Evolutionary conservation across 1,140 invertebrate species (phyloP).

Genomic region (Choristoneura fumiferana): DNA sequence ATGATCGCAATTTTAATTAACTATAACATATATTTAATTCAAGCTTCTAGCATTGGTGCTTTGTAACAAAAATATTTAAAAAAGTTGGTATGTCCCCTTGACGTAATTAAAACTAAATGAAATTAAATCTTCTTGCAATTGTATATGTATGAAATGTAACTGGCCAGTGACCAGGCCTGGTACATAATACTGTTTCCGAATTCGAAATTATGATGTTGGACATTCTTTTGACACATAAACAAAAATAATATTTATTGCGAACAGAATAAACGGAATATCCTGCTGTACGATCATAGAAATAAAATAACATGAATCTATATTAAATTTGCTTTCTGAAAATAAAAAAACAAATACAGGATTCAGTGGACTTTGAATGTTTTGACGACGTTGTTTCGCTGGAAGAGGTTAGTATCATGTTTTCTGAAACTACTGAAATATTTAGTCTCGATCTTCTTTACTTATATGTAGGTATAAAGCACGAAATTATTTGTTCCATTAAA

Average conservation of each 20-base stretch:
- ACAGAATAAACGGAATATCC: not conserved
- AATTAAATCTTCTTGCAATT: not conserved
- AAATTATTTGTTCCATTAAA: too few species aligned
- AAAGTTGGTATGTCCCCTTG: too few species aligned
- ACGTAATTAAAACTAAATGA: too few species aligned
- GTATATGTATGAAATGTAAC: not conserved
- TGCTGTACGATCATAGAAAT: not conserved
- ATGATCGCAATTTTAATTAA: too few species aligned
- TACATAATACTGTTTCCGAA: not conserved
- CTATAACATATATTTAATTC: too few species aligned
- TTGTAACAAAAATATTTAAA: too few species aligned
- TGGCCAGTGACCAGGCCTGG: not conserved
- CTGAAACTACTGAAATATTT: too few species aligned
- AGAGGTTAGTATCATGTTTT: too few species aligned
- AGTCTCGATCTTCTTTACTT: not conserved
- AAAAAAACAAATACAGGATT: not conserved
- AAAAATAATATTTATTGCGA: not conserved
- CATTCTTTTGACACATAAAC: not conserved
- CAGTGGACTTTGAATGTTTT: not conserved
- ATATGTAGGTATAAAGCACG: too few species aligned
- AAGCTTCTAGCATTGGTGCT: too few species aligned
- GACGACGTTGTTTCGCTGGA: not conserved
- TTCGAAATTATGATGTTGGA: not conserved
- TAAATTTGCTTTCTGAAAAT: not conserved
- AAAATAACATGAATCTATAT: not conserved